A percentile compares a stretch with the other conserved stretches of the same genome.
Conservation (phyloP, 2,888 invertebrate genomes). For the Incurvaria masculella region DNA sequence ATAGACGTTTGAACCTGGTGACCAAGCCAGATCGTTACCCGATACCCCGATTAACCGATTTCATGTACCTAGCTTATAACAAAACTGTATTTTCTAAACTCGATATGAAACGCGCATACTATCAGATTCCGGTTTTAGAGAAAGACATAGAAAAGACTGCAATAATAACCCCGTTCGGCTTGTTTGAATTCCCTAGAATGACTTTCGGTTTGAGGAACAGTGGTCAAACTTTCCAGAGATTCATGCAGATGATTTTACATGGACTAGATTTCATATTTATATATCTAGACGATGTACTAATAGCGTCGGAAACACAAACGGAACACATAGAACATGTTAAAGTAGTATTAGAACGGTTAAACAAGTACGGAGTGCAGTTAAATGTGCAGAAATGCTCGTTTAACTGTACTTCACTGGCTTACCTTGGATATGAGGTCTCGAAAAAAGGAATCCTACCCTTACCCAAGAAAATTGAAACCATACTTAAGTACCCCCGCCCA, state of each 20-base stretch:
- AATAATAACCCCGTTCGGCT: constrained; percentile 19
- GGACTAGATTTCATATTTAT: too few species aligned
- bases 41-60: constrained; percentile 9
- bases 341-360: too few species aligned
- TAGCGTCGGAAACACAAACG: too few species aligned
- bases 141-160: constrained; percentile 14
- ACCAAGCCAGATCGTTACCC: constrained; percentile 10
- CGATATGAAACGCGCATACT: constrained; percentile 13
- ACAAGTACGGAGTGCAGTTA: too few species aligned
- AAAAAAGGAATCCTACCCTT: not conserved
- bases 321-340: too few species aligned
- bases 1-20: constrained; percentile 21
- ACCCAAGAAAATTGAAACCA: constrained; percentile 7
- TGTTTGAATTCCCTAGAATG: constrained; percentile 18
- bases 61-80: constrained; percentile 6
- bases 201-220: too few species aligned
- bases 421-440: too few species aligned
- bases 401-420: too few species aligned
- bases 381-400: too few species aligned
- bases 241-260: too few species aligned
- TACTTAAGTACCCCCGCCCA: constrained; percentile 5
- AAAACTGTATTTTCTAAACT: constrained; percentile 12
- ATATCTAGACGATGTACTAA: too few species aligned
- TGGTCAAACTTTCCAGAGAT: too few species aligned
- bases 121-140: constrained; percentile 7